Evolutionary conservation across 2,888 invertebrate genomes (phyloP), one percentile per base, ranked within the genome.

Genomic region (Platycheirus rosarum): DNA sequence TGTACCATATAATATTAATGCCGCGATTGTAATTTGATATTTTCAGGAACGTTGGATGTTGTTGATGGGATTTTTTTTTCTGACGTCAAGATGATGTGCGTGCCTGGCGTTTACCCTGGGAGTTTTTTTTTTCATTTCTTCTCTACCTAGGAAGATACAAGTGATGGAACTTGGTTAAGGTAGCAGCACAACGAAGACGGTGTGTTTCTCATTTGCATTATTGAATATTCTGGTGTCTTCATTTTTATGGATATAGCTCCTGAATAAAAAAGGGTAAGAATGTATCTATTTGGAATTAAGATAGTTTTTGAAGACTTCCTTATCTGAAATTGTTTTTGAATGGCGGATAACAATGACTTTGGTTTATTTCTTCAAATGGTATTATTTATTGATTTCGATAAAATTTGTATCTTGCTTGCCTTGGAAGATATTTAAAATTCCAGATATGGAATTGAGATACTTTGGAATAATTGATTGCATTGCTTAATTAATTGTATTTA

Each of bases 11-110:
- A 2, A 57, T 60, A 60, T 60, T 37, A 60, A 44, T 68, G 63
- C 63, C 66, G 42, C 53, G 44, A 63, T 68, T 40, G 78, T 79
- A 79, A 79, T 79, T 79, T 63, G 74, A 79, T 73, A 79, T 71
- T 48, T 71, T 65, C 42, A 14, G 23, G 55, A 66, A 62, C n/a
- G 44, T 68, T 18, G 20, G 68, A 53, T 42, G 42, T 60, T 23
- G 37, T 55, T 23, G 23, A 35, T 23, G 46, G 5, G 20, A 3
- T 2, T 46, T 20, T 18, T n/a, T 46, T 20, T 18, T 46, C 20
- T 46, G 9, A 11, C 4, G 37, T 55, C 13, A 53, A 26, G 57
- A 26, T 44, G 14, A 5, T 26, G 42, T 42, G 29, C 26, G 44
- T 44, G 40, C 57, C 60, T 60, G 60, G 60, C 60, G 60, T 60